Conservation (phyloP, 2,797 vertebrate genomes). For the Anguilla anguilla region DNA sequence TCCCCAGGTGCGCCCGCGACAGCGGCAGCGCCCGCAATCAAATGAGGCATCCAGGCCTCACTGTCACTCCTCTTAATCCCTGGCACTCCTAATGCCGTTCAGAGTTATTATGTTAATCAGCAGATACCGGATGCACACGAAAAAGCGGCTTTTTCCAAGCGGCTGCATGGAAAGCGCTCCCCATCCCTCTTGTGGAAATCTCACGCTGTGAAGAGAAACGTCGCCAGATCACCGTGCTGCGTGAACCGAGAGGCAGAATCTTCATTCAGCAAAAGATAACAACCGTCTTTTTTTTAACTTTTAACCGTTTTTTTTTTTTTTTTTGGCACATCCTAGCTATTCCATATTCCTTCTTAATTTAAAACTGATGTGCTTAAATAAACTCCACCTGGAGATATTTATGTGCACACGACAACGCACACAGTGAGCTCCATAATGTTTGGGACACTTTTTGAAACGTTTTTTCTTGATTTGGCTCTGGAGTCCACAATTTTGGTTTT, state of each 20-base stretch:
- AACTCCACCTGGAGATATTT: not conserved
- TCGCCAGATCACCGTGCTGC: not conserved
- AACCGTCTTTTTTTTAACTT: not conserved
- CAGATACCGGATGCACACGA: slow-evolving; percentile 28
- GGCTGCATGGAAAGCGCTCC: slow-evolving; percentile 5
- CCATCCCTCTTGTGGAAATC: slow-evolving; percentile 6
- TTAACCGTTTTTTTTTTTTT: no score
- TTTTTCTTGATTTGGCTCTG: no score
- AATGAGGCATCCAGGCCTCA: slow-evolving; percentile 5
- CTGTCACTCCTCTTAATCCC: slow-evolving; percentile 23
- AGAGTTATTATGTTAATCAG: slow-evolving; percentile 31
- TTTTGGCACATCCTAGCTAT: not conserved
- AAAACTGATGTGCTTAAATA: not conserved
- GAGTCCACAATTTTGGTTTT: no score
- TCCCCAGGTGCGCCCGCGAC: slow-evolving; percentile 7
- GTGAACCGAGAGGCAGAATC: not conserved
- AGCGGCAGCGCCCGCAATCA: not conserved
- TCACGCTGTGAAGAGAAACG: slow-evolving; percentile 18
- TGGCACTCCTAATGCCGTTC: slow-evolving; percentile 18
- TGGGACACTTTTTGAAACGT: no score
- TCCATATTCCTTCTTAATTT: not conserved
- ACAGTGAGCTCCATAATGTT: no score
- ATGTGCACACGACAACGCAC: not conserved
- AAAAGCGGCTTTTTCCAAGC: no score
- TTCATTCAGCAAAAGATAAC: slow-evolving; percentile 7